Base-by-base conservation (phyloP, 1,140 invertebrate genomes). In the Drosophila funebris region DNA sequence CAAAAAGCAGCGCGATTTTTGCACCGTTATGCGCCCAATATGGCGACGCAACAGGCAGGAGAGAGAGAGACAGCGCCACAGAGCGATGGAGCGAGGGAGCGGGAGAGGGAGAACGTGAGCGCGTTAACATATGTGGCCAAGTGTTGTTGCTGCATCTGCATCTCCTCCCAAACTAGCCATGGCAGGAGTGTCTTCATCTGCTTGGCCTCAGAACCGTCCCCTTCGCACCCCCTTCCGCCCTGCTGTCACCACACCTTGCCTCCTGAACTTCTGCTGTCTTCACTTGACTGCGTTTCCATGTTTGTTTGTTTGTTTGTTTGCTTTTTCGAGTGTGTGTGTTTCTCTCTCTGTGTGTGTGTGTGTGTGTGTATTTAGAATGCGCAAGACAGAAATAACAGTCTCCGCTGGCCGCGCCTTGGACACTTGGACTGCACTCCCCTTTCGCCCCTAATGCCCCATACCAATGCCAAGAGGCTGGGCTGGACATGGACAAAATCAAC, bases 11-110 rank as follows among this genome's bases (percentile, higher is more conserved):
- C 83, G 83, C 83, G 83, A 88, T 88, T 88, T 82, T 88, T 76
- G 83, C 83, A 88, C 83, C 83, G 83, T 88, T 88, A 88, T 88
- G 79, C 76, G 85, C 83, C 83, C 83, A 88, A 88, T 88, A 88
- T 88, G 83, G 83, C 84, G 79, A 72, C 67, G 78, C 66, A 66
- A 37, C 44, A 33, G 20, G 20, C 44, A 33, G 24, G 22, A 37
- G 53, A 41, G 33, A 52, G 50, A 13, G 48, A 36, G 33, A 13
- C 27, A 52, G 29, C 4, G 22, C 3, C n/a, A 14, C 9, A 39
- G 52, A 24, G 53, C 13, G 18, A 56, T 6, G 20, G 46, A 48
- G 27, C 36, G 39, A 36, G 33, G 33, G 39, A 58, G 56, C n/a
- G 24, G 37, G 37, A 43, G 54, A 56, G 46, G 3, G 36, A 56